Conservation (phyloP, 2,888 invertebrate genomes). For the Oxyteleia sp. region DNA sequence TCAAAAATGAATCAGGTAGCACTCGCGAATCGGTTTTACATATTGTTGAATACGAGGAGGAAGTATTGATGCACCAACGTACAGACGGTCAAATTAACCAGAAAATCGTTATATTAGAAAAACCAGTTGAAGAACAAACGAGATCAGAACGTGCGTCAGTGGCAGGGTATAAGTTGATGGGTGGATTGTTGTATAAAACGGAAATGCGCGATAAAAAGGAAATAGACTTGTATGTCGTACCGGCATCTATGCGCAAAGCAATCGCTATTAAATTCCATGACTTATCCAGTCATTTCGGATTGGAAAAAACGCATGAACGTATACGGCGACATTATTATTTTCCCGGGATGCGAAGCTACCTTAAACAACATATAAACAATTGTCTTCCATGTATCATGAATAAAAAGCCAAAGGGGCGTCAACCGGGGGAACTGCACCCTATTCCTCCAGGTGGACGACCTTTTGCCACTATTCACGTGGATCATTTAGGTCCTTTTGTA, state of each 20-base stretch:
- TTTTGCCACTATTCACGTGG: slow-evolving; percentile 70
- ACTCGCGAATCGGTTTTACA: neutral
- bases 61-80: slow-evolving; percentile 9
- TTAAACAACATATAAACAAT: slow-evolving; percentile 65
- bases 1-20: neutral
- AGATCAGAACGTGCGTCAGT: neutral
- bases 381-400: slow-evolving; percentile 71
- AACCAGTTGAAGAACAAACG: neutral
- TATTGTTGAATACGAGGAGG: neutral
- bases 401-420: slow-evolving; percentile 52
- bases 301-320: slow-evolving; percentile 44
- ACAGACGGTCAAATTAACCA: neutral
- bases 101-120: neutral
- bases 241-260: slow-evolving; percentile 40
- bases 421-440: slow-evolving; percentile 70
- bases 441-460: slow-evolving; percentile 70
- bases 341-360: slow-evolving; percentile 57
- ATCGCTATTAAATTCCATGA: slow-evolving; percentile 62
- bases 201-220: neutral
- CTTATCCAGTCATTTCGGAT: slow-evolving; percentile 48
- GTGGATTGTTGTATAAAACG: slow-evolving; percentile 1
- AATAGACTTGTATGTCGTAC: slow-evolving; percentile 40
- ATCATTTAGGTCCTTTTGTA: slow-evolving; percentile 22
- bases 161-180: neutral
- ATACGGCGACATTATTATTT: slow-evolving; percentile 53